Conservation (phyloP, 2,888 invertebrate species). For the Coleophora deauratella region DNA sequence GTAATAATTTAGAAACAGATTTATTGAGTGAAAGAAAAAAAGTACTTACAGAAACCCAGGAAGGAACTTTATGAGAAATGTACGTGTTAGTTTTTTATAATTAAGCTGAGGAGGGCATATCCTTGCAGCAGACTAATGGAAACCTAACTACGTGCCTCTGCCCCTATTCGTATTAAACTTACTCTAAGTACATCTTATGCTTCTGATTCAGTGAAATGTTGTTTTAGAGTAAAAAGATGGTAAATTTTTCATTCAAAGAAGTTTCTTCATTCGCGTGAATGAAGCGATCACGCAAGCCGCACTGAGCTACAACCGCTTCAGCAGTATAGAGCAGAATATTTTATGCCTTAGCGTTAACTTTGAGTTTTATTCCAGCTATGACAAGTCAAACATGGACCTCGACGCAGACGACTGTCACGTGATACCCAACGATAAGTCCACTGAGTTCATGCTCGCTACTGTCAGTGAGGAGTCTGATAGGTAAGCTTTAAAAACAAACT, state of each 20-base stretch:
- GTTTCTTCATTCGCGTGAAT: too few relatives aligned
- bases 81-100: neutral
- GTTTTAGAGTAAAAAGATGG: too few relatives aligned
- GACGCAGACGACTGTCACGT: slow-evolving; percentile 83
- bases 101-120: neutral
- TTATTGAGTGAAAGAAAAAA: neutral
- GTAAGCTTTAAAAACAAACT: neutral
- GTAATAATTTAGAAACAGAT: too few relatives aligned
- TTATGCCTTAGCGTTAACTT: too few relatives aligned
- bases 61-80: neutral
- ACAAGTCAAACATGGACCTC: slow-evolving; percentile 73
- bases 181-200: too few relatives aligned
- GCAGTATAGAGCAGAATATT: too few relatives aligned
- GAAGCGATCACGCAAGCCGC: too few relatives aligned
- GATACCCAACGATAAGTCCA: slow-evolving; percentile 92
- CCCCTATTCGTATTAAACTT: too few relatives aligned
- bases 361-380: slow-evolving; percentile 36
- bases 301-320: too few relatives aligned
- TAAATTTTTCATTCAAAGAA: too few relatives aligned
- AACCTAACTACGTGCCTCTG: neutral
- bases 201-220: too few relatives aligned
- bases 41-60: neutral
- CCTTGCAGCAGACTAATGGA: neutral
- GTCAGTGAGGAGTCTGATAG: slow-evolving; percentile 85
- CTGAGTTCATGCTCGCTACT: slow-evolving; percentile 92